These are phyloP conservation scores for Troglohyphantes excavatus DNA, from an alignment of 2,888 invertebrate species.

Conservation along the genomic window DNA sequence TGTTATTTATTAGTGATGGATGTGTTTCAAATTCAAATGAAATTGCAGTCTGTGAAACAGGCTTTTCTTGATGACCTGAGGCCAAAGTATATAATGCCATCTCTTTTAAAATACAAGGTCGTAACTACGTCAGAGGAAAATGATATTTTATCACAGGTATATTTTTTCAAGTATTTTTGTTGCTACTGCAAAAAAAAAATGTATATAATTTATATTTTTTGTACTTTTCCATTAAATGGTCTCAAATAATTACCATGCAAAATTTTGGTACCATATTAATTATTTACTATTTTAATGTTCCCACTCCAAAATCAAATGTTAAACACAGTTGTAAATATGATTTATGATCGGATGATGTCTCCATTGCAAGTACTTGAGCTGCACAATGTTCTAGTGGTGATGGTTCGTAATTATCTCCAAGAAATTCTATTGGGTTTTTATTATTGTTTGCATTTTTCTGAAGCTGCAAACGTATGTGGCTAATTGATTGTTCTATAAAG, in stretches of 20 bases:
- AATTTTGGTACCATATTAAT: neutral
- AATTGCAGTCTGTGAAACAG: constrained; percentile 7
- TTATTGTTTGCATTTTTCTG: too few relatives aligned
- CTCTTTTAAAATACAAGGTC: constrained; percentile 13
- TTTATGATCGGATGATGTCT: too few relatives aligned
- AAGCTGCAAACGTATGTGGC: too few relatives aligned
- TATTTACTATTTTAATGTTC: too few relatives aligned
- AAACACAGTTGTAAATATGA: neutral
- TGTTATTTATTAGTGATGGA: neutral
- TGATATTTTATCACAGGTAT: constrained; percentile 31
- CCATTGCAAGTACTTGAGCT: too few relatives aligned
- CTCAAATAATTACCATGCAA: neutral
- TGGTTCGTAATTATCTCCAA: too few relatives aligned
- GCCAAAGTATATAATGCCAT: constrained; percentile 59
- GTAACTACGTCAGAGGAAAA: constrained; percentile 29
- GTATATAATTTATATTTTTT: neutral
- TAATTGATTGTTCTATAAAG: too few relatives aligned
- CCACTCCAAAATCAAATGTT: neutral
- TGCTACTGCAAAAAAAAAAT: too few relatives aligned
- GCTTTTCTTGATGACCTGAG: constrained; percentile 58
- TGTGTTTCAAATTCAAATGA: neutral
- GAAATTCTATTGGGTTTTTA: too few relatives aligned
- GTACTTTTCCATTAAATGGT: neutral
- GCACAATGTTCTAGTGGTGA: too few relatives aligned
- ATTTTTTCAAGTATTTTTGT: neutral